Conservation (phyloP, 2,797 vertebrate genomes). For the Diglossa cyanea region DNA sequence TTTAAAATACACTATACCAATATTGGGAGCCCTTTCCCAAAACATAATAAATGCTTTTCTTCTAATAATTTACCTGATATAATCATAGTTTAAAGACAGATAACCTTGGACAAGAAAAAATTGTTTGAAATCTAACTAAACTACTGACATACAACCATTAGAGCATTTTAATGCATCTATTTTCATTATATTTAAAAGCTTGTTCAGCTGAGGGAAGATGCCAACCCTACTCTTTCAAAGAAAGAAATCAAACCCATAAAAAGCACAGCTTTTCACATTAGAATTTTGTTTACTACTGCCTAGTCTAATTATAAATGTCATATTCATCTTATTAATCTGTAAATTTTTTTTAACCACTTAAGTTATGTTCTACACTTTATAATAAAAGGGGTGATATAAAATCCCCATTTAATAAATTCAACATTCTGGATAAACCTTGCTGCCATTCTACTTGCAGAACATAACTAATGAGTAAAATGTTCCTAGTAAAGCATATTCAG, state of each 20-base stretch:
- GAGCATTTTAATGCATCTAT: background rate
- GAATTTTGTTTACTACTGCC: background rate
- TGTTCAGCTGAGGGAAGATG: background rate
- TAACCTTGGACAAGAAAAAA: background rate
- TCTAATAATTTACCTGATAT: background rate
- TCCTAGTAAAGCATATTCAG: background rate
- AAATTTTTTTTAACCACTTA: background rate
- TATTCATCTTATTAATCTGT: background rate
- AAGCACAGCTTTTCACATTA: background rate
- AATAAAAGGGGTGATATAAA: background rate
- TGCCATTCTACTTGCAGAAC: background rate
- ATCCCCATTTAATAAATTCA: background rate
- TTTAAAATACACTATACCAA: background rate
- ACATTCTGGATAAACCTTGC: background rate
- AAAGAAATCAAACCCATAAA: background rate
- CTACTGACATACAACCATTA: background rate
- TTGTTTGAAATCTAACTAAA: background rate
- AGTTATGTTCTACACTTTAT: background rate
- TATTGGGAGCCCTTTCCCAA: background rate
- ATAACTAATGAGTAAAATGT: background rate
- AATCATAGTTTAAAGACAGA: background rate
- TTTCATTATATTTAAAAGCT: background rate
- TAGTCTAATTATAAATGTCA: background rate
- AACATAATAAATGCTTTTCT: background rate
- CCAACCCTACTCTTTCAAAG: background rate